Conservation (phyloP, 2,113 vertebrate species). For the Zingel zingel region DNA sequence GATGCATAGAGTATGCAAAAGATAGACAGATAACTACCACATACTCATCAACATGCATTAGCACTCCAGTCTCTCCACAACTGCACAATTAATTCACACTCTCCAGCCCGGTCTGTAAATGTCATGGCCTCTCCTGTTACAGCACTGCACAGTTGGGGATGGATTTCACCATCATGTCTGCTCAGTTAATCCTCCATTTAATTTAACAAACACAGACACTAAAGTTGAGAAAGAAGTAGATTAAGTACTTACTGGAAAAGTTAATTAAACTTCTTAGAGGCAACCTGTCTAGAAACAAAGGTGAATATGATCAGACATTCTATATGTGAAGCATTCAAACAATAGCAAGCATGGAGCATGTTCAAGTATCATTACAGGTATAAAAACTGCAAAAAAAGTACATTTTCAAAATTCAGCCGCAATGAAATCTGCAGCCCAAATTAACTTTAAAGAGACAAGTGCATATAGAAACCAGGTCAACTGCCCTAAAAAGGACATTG, state of each 20-base stretch:
- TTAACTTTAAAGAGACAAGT: background rate
- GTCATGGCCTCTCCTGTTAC: slow-evolving; percentile 1
- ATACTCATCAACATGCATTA: background rate
- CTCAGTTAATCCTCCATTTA: background rate
- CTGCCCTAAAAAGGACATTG: background rate
- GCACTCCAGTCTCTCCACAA: background rate
- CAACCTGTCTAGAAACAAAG: background rate
- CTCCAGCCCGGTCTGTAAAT: background rate
- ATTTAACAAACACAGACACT: background rate
- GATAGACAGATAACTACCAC: background rate
- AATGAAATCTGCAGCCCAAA: background rate
- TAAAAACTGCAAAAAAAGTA: no score
- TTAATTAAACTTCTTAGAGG: background rate
- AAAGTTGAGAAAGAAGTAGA: slow-evolving; percentile 5
- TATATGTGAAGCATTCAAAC: background rate
- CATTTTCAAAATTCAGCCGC: background rate
- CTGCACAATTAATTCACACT: slow-evolving; percentile 6
- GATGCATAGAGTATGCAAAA: background rate
- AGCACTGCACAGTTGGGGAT: background rate
- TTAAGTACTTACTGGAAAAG: background rate
- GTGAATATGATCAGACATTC: background rate
- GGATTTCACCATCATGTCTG: background rate
- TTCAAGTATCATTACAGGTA: background rate
- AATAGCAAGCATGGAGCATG: background rate
- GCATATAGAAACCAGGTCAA: background rate